A percentile compares a stretch with the other conserved stretches of the same genome.
These are phyloP conservation scores for Hyperoplus immaculatus DNA, from an alignment of 2,797 vertebrate genomes.

Conservation along the genomic window DNA sequence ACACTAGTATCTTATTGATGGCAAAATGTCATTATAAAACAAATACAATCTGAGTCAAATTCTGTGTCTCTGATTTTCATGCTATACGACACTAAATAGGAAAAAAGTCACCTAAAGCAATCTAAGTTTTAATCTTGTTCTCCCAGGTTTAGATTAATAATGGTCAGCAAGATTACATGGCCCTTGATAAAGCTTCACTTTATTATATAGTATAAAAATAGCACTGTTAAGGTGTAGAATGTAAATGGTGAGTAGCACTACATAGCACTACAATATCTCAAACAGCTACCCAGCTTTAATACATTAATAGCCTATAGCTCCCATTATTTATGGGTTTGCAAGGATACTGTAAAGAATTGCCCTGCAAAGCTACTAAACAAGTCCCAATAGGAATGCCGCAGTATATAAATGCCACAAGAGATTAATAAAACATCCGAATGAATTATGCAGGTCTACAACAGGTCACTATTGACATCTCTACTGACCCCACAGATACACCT, in stretches of 20 bases:
- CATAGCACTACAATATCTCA: conserved; percentile 8
- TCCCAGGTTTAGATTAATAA: conserved; percentile 1
- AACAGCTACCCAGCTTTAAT: conserved; percentile 22
- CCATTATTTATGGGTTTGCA: conserved; percentile 7
- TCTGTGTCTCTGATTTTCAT: background rate
- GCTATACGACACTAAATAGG: background rate
- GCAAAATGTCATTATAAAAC: conserved; percentile 11
- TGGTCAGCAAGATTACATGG: background rate
- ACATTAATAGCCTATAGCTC: conserved; percentile 18
- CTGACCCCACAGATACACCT: conserved; percentile 6
- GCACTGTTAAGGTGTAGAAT: background rate
- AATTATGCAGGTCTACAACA: background rate
- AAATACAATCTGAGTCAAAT: conserved; percentile 3
- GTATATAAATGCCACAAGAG: background rate
- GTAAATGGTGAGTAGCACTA: conserved; percentile 9
- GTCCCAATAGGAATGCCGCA: background rate
- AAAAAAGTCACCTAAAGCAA: background rate
- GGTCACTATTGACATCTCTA: background rate
- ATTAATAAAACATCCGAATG: conserved; percentile 18
- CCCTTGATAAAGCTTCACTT: background rate
- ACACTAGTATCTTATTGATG: conserved; percentile 1
- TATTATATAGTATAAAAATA: conserved; percentile 12
- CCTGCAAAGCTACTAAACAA: background rate
- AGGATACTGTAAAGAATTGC: conserved; percentile 1
- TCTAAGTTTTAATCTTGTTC: background rate